A percentile compares a stretch with the other conserved stretches of the same genome.
Conservation (phyloP, 2,888 invertebrate species). For the Trisateles emortualis region DNA sequence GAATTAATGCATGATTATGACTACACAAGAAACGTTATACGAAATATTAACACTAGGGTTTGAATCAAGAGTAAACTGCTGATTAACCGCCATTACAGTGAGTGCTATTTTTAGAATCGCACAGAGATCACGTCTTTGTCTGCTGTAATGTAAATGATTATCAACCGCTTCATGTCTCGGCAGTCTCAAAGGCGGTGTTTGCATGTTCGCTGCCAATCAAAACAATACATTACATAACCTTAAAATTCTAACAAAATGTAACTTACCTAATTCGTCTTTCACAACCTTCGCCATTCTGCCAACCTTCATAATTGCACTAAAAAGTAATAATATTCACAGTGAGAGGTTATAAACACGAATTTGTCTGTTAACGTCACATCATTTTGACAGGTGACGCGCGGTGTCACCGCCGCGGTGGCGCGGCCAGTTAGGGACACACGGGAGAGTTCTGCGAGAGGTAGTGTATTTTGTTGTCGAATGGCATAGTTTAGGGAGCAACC, state of each 20-base stretch:
- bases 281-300: conserved; percentile 69
- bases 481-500: conserved; percentile 72
- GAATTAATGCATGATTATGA: conserved; percentile 56
- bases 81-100: conserved; percentile 81
- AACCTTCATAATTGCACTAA: conserved; percentile 66
- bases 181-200: conserved; percentile 46
- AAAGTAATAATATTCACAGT: conserved; percentile 60
- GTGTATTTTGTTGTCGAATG: conserved; percentile 61
- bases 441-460: conserved; percentile 61
- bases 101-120: conserved; percentile 82
- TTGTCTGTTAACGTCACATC: conserved; percentile 70
- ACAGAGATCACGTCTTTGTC: conserved; percentile 85
- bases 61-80: conserved; percentile 78
- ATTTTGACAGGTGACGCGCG: conserved; percentile 80
- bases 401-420: conserved; percentile 67
- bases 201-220: conserved; percentile 59
- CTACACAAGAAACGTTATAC: conserved; percentile 51
- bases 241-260: conserved; percentile 54
- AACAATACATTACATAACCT: conserved; percentile 75
- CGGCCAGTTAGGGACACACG: conserved; percentile 53
- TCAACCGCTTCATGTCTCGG: conserved; percentile 60
- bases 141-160: conserved; percentile 79
- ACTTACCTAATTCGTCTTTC: conserved; percentile 73
- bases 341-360: conserved; percentile 75
- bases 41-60: conserved; percentile 59